Base-by-base conservation (phyloP, 2,797 vertebrate genomes). In the Meda fulgida region DNA sequence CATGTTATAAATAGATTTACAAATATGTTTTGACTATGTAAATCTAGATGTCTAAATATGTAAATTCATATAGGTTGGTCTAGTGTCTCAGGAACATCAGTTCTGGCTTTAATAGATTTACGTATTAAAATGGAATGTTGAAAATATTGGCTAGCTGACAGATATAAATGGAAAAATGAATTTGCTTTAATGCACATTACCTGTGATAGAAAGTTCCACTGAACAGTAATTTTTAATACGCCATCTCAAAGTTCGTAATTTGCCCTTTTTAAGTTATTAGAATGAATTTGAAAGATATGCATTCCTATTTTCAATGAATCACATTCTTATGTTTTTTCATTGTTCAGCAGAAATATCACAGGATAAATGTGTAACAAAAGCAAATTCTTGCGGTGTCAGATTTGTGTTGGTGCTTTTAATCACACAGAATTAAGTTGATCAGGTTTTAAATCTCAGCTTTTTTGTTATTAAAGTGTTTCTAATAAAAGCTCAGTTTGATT, bases 381-480 rank as follows among this genome's bases (percentile, higher is more conserved):
- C 92, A 93, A 92, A 88, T 67, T 88, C 75, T 76, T 84, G 80
- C 71, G 43, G n/a, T 78, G 78, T 94, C 92, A 91, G 90, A 91
- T 90, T 93, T 93, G 89, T 94, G 82, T 94, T 90, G 92, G 90
- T 95, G 94, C 94, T 94, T 95, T 94, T 94, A 94, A 94, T 94
- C 91, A 94, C 94, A 92, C 11, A 31, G 38, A 89, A 94, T 89
- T 92, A 92, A 93, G 58, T 67, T 77, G 92, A 89, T 91, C 82
- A 91, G 92, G 90, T 92, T 92, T 87, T 89, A 88, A 83, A 60
- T 83, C 89, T 87, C 89, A 92, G 92, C 91, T 85, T 94, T n/a
- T 95, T 93, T 94, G 94, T 94, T 92, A 89, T 95, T 95, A 90
- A 96, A 95, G 84, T 89, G 89, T 91, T 91, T 92, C 67, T 88